A percentile compares a stretch with the other conserved stretches of the same genome.
Conservation (phyloP, 1,140 invertebrate genomes). For the Doryteuthis pealeii region DNA sequence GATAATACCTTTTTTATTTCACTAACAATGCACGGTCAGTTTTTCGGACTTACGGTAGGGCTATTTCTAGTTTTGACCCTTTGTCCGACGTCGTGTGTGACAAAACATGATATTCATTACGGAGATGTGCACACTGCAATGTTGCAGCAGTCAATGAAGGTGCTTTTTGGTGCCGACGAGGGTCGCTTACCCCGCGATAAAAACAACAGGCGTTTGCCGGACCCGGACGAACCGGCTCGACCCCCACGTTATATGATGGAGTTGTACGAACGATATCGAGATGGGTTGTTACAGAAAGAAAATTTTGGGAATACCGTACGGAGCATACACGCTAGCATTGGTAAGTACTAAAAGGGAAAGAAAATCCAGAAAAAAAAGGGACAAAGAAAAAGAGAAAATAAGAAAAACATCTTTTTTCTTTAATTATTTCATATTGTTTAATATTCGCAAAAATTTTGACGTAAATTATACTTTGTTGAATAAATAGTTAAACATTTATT, state of each 20-base stretch:
- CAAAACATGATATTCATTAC: neutral
- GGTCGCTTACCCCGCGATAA: neutral
- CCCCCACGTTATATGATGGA: conserved; percentile 46
- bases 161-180: neutral
- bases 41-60: too few species aligned
- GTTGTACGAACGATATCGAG: conserved; percentile 45
- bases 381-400: too few species aligned
- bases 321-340: conserved; percentile 44
- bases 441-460: too few species aligned
- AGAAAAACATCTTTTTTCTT: neutral
- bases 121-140: neutral
- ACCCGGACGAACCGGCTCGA: conserved; percentile 25
- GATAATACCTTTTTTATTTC: too few species aligned
- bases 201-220: conserved; percentile 19
- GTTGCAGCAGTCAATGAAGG: neutral
- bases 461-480: too few species aligned
- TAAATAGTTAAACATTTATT: too few species aligned
- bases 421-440: too few species aligned
- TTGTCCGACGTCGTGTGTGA: neutral
- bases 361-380: too few species aligned
- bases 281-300: conserved; percentile 31
- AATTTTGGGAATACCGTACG: conserved; percentile 43
- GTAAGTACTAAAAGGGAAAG: conserved; percentile 32
- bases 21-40: too few species aligned
- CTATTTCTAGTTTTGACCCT: too few species aligned